Evolutionary conservation across 2,888 invertebrate species (phyloP), one percentile per base, ranked within the genome.

Genomic region (Pecten maximus): DNA sequence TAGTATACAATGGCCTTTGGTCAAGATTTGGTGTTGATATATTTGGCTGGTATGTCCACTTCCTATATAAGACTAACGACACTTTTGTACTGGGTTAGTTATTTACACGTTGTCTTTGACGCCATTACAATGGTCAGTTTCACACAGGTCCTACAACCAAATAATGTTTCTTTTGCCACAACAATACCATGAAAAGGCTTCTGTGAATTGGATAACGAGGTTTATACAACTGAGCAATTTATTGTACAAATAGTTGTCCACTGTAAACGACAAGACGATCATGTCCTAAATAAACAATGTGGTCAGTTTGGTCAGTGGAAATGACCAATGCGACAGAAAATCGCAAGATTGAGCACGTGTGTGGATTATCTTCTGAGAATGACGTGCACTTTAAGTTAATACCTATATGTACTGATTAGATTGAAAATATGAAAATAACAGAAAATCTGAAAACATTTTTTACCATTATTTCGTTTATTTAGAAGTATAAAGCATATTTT

Each of bases 1-100:
- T 74, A 28, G 74, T 35, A 74, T 74, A 74, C 74, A 74, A 74
- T 74, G 35, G 74, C 74, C 74, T 35, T 35, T 74, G 74, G 74
- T 74, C 74, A 74, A 74, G 74, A 74, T 74, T 74, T 74, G 35
- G 74, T 74, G 74, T 74, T 74, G 74, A 74, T 74, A 74, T 74
- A 74, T 74, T 74, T 74, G 74, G 35, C 74, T 23, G 74, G 74
- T 28, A 35, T 74, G 35, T 28, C 74, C 74, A 28, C 74, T 74
- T 74, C 74, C 74, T 74, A 28, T 74, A 23, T 74, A 74, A 35
- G 35, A 74, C 74, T 35, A 74, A 74, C 12, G 74, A 35, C 35
- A 74, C 74, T 28, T 74, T 74, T 74, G 35, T 74, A 1, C 74
- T 35, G 2, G 8, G 10, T 35, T 28, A 6, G 74, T 6, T 74